Base-by-base conservation (phyloP, 2,113 vertebrate genomes). In the Zootoca vivipara region DNA sequence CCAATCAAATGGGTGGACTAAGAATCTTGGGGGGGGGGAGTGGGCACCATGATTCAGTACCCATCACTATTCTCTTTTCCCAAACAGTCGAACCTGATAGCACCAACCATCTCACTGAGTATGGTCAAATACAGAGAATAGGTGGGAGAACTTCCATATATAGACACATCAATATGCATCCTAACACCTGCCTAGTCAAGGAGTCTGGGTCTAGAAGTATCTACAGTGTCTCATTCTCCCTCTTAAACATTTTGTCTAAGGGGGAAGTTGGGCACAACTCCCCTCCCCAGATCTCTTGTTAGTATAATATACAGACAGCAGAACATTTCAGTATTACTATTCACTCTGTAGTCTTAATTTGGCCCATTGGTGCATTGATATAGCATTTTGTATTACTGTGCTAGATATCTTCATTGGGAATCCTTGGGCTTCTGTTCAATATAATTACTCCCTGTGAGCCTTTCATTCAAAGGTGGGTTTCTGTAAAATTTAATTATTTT, bases 311-410 rank as follows among this genome's bases (percentile, higher is more conserved):
- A 84, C 40, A 89, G 92, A 93, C 95, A 64, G 70, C 84, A 91
- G 93, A 93, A 93, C 95, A 91, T 95, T 82, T 56, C 52, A 93
- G 90, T 85, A 73, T 93, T 95, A 93, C 92, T 88, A 92, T 92
- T 95, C 89, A 90, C 78, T 1, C 58, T 87, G 83, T 91, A 92
- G 89, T 91, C 92, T 64, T 95, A 95, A 95, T 87, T 96, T 93
- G 92, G 82, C 69, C 90, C 90, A 82, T 26, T 72, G 92, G 89
- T 93, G 91, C 89, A 88, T 91, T 91, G 89, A 88, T 92, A 87
- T 82, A 89, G 87, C 91, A 92, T 93, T 95, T 95, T 95, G 90
- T 85, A 79, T 92, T 83, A 79, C 74, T 58, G 75, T 86, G 91
- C 69, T 78, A 87, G 85, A 0, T 22, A 88, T 90, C 87, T 92